These are phyloP conservation scores for Lathronympha strigana DNA, from an alignment of 2,888 invertebrate species.

Conservation along the genomic window DNA sequence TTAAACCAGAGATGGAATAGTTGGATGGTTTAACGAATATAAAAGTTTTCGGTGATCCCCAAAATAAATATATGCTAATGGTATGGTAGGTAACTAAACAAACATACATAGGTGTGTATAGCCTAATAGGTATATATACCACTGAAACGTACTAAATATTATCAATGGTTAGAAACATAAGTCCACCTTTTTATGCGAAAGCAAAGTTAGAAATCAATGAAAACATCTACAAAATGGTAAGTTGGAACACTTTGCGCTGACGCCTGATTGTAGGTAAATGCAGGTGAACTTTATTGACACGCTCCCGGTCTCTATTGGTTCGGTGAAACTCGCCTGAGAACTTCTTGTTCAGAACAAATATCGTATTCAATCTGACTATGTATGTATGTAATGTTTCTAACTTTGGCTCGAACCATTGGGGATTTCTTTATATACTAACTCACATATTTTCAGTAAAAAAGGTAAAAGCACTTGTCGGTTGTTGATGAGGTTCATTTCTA, in stretches of 20 bases:
- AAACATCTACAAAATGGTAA: constrained; percentile 10
- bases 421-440: neutral
- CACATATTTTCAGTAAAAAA: neutral
- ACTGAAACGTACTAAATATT: no score
- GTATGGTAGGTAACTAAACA: no score
- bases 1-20: no score
- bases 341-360: constrained; percentile 24
- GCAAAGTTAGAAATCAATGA: neutral
- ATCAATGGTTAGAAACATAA: no score
- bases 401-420: neutral
- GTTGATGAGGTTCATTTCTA: no score
- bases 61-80: no score
- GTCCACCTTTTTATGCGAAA: neutral
- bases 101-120: no score
- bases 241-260: constrained; percentile 2
- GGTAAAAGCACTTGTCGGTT: no score
- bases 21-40: no score
- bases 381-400: constrained; percentile 15
- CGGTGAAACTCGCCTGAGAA: constrained; percentile 22
- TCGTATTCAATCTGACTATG: constrained; percentile 7
- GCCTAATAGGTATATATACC: no score
- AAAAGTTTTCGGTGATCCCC: no score
- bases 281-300: constrained; percentile 32
- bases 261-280: constrained; percentile 7
- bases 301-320: constrained; percentile 22